Evolutionary conservation across 2,888 invertebrate genomes (phyloP), one percentile per base, ranked within the genome.

Genomic region (Hydraecia micacea): DNA sequence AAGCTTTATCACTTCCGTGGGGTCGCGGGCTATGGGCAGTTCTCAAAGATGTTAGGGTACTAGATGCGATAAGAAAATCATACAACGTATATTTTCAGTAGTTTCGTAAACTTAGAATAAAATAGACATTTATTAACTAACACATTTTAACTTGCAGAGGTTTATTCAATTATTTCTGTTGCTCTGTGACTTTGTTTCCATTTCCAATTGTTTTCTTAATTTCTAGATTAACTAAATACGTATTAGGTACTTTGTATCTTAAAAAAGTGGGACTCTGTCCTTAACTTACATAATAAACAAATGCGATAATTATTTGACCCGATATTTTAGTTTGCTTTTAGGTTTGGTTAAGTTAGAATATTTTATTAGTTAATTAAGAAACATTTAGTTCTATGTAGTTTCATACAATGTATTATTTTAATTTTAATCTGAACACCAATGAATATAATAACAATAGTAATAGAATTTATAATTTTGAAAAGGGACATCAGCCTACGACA

Each of bases 1-100:
- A 96, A 96, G 94, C 95, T 96, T 97, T 97, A 96, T 96, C 95
- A 96, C 96, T 96, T 97, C 96, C 96, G 95, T 95, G 94, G 95
- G 96, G 95, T 92, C 91, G 91, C 91, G 93, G 93, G 90, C 92
- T 91, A 86, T 91, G 94, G 92, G 91, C 91, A 91, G 87, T 86
- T 77, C 49, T 69, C 90, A 60, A 25, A 60, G 93, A 92, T 81
- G 8, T 88, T 74, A 15, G 79, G 52, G 15, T 36, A 66, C 92
- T 93, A 71, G 94, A 94, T 89, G 80, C 7, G 91, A 15, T 36
- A 69, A 2, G 9, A 42, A 46, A 15, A n/a, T 73, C 39, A 8
- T 42, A n/a, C 18, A 21, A 46, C 15, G 46, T 15, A 13, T 46
- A 46, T 46, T 46, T 13, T 46, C 13, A 46, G 13, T 13, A 46